Conservation (phyloP, 2,888 invertebrate genomes). For the Listrodromus nycthemerus region DNA sequence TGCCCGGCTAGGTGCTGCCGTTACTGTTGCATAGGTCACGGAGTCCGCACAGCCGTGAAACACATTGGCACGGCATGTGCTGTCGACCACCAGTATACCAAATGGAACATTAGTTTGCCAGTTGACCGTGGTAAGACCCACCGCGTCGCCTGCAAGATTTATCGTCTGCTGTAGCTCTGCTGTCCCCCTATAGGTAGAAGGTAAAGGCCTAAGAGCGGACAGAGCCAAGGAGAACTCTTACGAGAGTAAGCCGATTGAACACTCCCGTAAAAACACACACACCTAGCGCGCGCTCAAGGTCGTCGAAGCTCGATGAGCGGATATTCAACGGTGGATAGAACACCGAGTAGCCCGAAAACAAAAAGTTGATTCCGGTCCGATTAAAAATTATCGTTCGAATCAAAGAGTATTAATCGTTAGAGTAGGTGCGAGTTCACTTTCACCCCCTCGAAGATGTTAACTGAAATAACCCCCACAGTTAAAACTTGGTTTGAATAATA, state of each 20-base stretch:
- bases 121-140: slow-evolving; percentile 77
- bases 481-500: too few species aligned
- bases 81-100: slow-evolving; percentile 64
- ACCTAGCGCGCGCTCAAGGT: slow-evolving; percentile 35
- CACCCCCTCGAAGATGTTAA: too few species aligned
- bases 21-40: slow-evolving; percentile 55
- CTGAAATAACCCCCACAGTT: too few species aligned
- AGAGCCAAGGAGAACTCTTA: slow-evolving; percentile 1
- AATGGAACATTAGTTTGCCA: slow-evolving; percentile 75
- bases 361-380: neutral
- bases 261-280: slow-evolving; percentile 7
- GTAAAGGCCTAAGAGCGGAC: slow-evolving; percentile 17
- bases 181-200: slow-evolving; percentile 5
- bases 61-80: slow-evolving; percentile 66
- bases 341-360: neutral
- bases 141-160: slow-evolving; percentile 75
- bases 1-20: slow-evolving; percentile 6
- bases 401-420: neutral
- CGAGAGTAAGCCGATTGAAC: slow-evolving; percentile 21
- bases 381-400: neutral
- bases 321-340: slow-evolving; percentile 20
- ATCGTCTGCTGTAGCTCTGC: slow-evolving; percentile 68
- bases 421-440: neutral
- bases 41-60: slow-evolving; percentile 49
- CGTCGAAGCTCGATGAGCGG: slow-evolving; percentile 39